These are phyloP conservation scores for Salvator merianae DNA, from an alignment of 2,113 vertebrate species.

Conservation along the genomic window DNA sequence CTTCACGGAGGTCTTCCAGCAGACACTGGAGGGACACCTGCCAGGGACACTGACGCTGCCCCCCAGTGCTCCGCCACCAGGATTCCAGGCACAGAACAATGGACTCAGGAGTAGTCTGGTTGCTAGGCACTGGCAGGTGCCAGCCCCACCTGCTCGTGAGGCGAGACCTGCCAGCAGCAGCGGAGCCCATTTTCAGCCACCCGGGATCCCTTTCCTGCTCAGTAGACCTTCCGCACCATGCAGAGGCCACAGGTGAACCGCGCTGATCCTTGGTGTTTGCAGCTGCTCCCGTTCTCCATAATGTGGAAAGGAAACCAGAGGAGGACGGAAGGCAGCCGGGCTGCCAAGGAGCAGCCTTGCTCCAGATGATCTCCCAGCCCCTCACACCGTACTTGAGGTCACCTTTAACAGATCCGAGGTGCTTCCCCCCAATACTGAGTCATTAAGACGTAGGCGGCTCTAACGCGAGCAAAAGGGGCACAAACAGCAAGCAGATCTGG, in stretches of 20 bases:
- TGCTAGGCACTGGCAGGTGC: too few relatives aligned
- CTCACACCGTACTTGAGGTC: neutral
- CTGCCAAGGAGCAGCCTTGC: neutral
- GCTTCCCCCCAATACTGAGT: too few relatives aligned
- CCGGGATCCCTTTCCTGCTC: neutral
- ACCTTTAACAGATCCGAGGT: neutral
- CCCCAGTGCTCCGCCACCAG: neutral
- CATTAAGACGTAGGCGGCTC: neutral
- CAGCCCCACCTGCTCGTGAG: neutral
- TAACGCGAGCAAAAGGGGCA: neutral
- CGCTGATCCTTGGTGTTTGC: too few relatives aligned
- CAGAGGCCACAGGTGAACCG: neutral
- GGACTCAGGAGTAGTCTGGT: neutral
- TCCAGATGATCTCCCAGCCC: neutral
- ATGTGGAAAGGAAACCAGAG: neutral
- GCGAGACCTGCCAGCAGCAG: neutral
- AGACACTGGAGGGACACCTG: too few relatives aligned
- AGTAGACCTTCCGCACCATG: neutral
- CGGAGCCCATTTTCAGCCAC: too few relatives aligned
- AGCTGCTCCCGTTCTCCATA: too few relatives aligned
- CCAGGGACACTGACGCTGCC: too few relatives aligned
- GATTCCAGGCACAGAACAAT: neutral
- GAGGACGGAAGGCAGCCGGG: neutral
- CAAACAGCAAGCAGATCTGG: neutral
- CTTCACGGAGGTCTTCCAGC: too few relatives aligned